Conservation (phyloP, 2,888 invertebrate genomes). For the Nemoura dubitans region DNA sequence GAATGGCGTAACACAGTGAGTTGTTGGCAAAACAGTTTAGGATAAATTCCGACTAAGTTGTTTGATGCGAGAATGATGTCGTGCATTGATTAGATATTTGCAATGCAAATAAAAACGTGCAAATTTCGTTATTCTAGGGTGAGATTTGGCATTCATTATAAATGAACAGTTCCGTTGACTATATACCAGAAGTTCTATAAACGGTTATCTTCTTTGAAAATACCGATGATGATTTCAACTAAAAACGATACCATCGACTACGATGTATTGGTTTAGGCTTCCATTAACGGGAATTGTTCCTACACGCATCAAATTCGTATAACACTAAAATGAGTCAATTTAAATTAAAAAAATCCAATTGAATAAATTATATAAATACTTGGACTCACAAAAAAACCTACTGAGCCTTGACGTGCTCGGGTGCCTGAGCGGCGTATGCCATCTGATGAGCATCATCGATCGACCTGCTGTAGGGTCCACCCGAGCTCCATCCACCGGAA, state of each 20-base stretch:
- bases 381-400: background rate
- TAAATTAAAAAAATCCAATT: background rate
- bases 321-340: background rate
- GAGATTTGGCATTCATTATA: background rate
- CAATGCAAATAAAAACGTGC: conserved; percentile 2
- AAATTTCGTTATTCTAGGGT: background rate
- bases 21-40: background rate
- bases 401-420: conserved; percentile 51
- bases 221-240: background rate
- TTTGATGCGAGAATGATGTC: background rate
- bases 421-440: conserved; percentile 75
- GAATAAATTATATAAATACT: conserved; percentile 15
- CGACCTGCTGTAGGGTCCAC: conserved; percentile 56
- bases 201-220: background rate
- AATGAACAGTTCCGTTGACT: background rate
- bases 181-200: background rate
- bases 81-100: background rate
- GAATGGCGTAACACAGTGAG: background rate
- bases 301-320: background rate
- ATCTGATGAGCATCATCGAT: conserved; percentile 68
- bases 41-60: background rate
- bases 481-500: conserved; percentile 58
- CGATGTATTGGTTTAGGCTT: background rate
- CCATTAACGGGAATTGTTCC: no score
- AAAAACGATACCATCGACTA: background rate